Percentiles rank a stretch among this genome's conserved stretches.
Evolutionary conservation across 2,113 vertebrate genomes (phyloP).

Genomic region (Astur gentilis): DNA sequence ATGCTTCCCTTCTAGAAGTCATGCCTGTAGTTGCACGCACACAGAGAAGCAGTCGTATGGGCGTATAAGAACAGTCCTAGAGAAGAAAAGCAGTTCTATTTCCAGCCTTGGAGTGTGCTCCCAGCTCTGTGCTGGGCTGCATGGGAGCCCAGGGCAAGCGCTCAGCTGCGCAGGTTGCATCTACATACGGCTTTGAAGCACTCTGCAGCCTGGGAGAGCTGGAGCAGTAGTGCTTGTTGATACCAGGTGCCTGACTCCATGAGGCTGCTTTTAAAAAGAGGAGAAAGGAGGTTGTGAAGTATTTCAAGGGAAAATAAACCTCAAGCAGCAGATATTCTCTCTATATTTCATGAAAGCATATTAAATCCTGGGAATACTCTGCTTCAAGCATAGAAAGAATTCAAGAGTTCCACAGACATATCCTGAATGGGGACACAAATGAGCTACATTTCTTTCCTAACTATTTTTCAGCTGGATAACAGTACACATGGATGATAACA

Average conservation of each 20-base stretch:
- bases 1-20: neutral
- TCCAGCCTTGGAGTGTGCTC: neutral
- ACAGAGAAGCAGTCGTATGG: neutral
- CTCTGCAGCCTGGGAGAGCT: neutral
- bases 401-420: neutral
- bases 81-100: neutral
- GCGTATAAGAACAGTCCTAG: neutral
- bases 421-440: neutral
- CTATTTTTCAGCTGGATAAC: neutral
- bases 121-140: neutral
- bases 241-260: no score
- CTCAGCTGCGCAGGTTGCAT: no score
- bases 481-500: no score
- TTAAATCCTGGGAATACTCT: neutral
- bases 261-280: neutral
- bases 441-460: neutral
- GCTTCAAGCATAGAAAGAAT: neutral
- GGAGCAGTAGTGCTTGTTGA: neutral
- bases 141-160: rapidly evolving
- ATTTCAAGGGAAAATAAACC: neutral
- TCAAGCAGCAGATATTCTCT: neutral
- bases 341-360: neutral
- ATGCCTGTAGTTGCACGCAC: rapidly evolving
- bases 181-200: rapidly evolving
- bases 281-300: neutral